Evolutionary conservation across 2,113 vertebrate genomes (phyloP).

Genomic region (Aegithalos caudatus): DNA sequence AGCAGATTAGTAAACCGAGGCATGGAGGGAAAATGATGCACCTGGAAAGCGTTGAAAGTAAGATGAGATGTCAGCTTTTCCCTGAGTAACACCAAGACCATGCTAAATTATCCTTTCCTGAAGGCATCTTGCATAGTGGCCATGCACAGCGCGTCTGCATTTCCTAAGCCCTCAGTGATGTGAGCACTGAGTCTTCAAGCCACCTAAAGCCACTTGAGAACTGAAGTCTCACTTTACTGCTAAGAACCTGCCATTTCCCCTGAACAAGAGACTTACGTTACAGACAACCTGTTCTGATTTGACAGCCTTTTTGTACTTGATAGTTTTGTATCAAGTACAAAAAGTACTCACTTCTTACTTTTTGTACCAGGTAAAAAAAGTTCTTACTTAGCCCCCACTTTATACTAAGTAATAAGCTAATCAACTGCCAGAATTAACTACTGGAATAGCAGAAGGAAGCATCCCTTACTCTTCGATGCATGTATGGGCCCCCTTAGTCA

Average conservation of each 20-base stretch:
- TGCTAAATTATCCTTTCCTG: not conserved
- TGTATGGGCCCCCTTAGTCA: fast-evolving
- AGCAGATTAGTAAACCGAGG: not conserved
- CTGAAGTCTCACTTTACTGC: not conserved
- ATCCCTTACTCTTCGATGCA: not conserved
- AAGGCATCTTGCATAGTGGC: not conserved
- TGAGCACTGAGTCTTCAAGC: not conserved
- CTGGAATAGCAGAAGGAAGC: not conserved
- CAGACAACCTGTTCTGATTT: not conserved
- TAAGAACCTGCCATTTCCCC: not conserved
- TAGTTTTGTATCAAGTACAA: not conserved
- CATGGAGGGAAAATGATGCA: fast-evolving
- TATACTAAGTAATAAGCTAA: not conserved
- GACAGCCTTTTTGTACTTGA: not conserved
- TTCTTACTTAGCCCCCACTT: not conserved
- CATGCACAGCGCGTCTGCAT: not conserved
- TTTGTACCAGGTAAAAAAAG: not conserved
- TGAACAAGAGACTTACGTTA: not conserved
- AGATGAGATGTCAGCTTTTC: not conserved
- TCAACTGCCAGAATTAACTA: not conserved
- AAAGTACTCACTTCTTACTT: not conserved
- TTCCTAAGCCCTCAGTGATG: not conserved
- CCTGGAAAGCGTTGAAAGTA: not conserved
- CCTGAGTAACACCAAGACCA: not conserved
- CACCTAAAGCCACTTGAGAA: not conserved